Conservation (phyloP, 2,113 vertebrate genomes). For the Lepisosteus osseus region DNA sequence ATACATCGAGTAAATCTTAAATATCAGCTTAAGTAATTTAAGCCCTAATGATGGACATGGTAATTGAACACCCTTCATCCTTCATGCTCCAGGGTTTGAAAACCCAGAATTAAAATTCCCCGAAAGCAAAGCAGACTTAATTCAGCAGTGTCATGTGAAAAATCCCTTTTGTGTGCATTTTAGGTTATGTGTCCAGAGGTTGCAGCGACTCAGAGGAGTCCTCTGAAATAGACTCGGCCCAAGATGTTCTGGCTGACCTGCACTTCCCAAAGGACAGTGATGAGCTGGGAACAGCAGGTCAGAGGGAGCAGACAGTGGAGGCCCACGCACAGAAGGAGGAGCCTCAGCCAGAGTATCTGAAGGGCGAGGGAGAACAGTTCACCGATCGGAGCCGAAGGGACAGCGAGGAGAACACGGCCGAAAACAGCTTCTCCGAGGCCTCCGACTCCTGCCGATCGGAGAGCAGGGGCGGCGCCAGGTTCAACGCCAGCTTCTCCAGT, state of each 20-base stretch:
- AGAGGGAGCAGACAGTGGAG: slow-evolving; percentile 53
- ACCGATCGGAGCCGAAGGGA: slow-evolving; percentile 39
- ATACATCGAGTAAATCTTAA: not conserved
- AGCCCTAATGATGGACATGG: too few species aligned
- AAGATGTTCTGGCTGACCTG: slow-evolving; percentile 58
- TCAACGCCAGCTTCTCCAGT: slow-evolving; percentile 85
- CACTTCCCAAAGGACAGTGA: slow-evolving; percentile 40
- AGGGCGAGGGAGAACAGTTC: slow-evolving; percentile 23
- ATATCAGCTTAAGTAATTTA: too few species aligned
- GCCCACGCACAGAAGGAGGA: slow-evolving; percentile 49
- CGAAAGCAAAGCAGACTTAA: too few species aligned
- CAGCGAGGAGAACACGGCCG: slow-evolving; percentile 39
- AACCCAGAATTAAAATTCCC: too few species aligned
- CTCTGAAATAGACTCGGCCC: slow-evolving; percentile 73
- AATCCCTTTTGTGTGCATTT: slow-evolving; percentile 13
- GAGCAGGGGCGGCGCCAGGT: slow-evolving; percentile 55
- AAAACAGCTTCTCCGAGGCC: slow-evolving; percentile 66
- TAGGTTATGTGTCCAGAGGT: slow-evolving; percentile 86
- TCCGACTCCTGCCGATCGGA: slow-evolving; percentile 79
- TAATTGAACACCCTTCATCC: too few species aligned
- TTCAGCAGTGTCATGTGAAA: too few species aligned
- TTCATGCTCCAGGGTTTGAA: too few species aligned
- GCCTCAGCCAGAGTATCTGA: not conserved
- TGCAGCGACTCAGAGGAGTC: slow-evolving; percentile 91
- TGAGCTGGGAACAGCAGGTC: slow-evolving; percentile 37